Evolutionary conservation across 2,797 vertebrate genomes (phyloP).

Genomic region (Intellagama lesueurii): DNA sequence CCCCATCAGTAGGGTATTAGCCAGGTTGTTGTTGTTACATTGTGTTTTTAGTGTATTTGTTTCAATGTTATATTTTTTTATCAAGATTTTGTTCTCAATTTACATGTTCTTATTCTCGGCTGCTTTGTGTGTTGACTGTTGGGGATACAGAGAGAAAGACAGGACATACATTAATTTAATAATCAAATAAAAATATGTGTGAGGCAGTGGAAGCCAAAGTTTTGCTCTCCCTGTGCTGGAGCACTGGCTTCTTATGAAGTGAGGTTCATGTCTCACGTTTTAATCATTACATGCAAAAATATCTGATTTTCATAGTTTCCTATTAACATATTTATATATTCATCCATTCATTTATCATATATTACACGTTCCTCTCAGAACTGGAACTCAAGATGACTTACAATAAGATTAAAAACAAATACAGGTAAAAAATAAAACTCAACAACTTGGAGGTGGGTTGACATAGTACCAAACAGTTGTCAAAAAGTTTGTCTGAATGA

Average conservation of each 20-base stretch:
- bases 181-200: not conserved
- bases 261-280: not conserved
- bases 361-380: too few species aligned
- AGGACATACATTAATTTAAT: too few species aligned
- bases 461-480: too few species aligned
- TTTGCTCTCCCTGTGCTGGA: not conserved
- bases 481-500: too few species aligned
- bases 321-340: not conserved
- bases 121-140: not conserved
- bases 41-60: not conserved
- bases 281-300: not conserved
- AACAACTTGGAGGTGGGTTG: too few species aligned
- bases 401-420: too few species aligned
- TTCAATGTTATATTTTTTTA: not conserved
- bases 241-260: not conserved
- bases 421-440: too few species aligned
- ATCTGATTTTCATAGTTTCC: not conserved
- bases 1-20: not conserved
- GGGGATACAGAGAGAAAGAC: not conserved
- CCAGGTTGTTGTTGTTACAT: not conserved
- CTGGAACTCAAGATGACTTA: too few species aligned
- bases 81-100: not conserved
- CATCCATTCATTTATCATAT: too few species aligned
- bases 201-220: not conserved
- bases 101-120: not conserved